Percentiles rank a stretch among this genome's conserved stretches.
phyloP scores from a whole-genome alignment of 2,113 vertebrate genomes.

The Leptobrachium ailaonicum region DNA sequence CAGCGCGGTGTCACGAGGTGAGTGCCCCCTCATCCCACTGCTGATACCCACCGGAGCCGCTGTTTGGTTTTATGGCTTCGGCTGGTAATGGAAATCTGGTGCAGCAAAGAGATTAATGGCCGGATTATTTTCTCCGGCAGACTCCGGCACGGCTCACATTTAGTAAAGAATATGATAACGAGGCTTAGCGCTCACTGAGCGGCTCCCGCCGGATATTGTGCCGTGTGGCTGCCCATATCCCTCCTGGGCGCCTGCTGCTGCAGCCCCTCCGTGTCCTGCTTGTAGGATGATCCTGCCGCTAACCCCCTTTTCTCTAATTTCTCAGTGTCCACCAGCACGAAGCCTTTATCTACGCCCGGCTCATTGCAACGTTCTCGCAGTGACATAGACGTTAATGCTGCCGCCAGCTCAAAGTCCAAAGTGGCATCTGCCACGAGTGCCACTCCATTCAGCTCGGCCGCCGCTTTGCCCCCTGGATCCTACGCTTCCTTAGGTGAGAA shows the following conservation, averaged over 20 bases:
- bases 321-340: conserved; percentile 79
- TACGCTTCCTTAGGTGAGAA: conserved; percentile 93
- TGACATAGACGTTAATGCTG: conserved; percentile 95
- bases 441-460: conserved; percentile 86
- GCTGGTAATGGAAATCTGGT: no score
- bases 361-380: conserved; percentile 95
- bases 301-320: not conserved
- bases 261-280: no score
- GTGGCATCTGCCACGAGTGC: conserved; percentile 77
- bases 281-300: not conserved
- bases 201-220: not conserved
- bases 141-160: no score
- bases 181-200: not conserved
- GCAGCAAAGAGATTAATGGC: no score
- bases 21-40: conserved; percentile 53
- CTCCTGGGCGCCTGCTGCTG: no score
- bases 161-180: no score
- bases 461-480: conserved; percentile 93
- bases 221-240: not conserved
- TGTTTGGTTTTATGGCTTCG: no score
- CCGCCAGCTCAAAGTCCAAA: conserved; percentile 92
- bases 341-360: conserved; percentile 78
- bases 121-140: no score
- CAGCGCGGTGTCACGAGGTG: conserved; percentile 88
- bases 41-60: no score